Base-by-base conservation (phyloP, 1,140 invertebrate genomes). In the Xylocopa sonorina region DNA sequence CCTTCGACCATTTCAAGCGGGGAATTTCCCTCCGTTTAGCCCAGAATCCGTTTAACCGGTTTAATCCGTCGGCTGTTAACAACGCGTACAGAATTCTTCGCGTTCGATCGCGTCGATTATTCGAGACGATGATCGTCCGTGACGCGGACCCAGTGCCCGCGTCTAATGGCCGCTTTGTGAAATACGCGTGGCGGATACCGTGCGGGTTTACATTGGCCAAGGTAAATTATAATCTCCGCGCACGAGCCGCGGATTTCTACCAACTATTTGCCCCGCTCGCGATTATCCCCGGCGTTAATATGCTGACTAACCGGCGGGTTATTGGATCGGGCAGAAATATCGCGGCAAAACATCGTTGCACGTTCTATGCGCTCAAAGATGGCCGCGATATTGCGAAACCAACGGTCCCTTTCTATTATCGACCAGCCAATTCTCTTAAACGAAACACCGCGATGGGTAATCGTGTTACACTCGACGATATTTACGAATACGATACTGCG, bases 161-260 rank as follows among this genome's bases (percentile, higher is more conserved):
- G 7, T 0, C 18, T 43, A 63, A 43, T 27, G 38, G 24, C 16
- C 24, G 62, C 41, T 64, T 46, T 29, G n/a, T n/a, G 63, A 48
- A 66, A 46, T 27, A 48, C 41, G 63, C 63, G 41, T 9, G 24
- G 18, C 24, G 41, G 18, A 46, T 66, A 46, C 27, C 63, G 41
- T 29, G 10, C 58, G 58, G 32, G 58, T 66, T 66, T 48, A 32
- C 63, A 27, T 46, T 66, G 41, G 16, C 41, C 41, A 16, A n/a
- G 27, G 18, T 66, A 66, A 66, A 66, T 66, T 66, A 66, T 66
- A 66, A 66, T 66, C 63, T 66, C 24, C n/a, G 58, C 18, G 43
- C 38, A 43, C 34, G 24, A 16, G 18, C 63, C 63, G 18, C 27
- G 63, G 27, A 66, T 66, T 66, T 66, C 63, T 66, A 66, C 63